phyloP scores from a whole-genome alignment of 2,888 invertebrate genomes.

The Tipula lateralis region DNA sequence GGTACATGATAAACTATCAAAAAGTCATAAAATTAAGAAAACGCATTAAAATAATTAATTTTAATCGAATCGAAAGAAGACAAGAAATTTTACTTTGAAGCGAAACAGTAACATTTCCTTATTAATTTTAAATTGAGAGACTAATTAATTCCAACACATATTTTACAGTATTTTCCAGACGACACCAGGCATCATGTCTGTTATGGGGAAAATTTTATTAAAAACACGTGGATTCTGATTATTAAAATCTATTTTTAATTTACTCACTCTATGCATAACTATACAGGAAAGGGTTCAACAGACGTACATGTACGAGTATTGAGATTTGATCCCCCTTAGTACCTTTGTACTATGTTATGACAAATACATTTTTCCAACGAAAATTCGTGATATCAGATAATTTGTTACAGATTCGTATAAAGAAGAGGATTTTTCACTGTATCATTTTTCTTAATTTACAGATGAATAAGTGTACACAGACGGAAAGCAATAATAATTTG shows the following conservation, averaged over 20 bases:
- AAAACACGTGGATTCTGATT: slow-evolving; percentile 1
- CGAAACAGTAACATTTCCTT: neutral
- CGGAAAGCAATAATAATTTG: neutral
- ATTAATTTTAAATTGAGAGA: slow-evolving; percentile 15
- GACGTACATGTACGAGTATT: neutral
- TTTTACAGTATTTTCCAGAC: neutral
- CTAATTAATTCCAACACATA: neutral
- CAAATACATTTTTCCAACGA: slow-evolving; percentile 12
- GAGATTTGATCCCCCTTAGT: neutral
- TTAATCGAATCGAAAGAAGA: neutral
- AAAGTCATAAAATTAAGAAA: neutral
- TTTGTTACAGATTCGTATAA: neutral
- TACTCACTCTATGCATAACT: neutral
- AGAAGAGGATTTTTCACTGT: neutral
- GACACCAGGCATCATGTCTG: neutral
- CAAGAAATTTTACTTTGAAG: neutral
- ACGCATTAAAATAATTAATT: neutral
- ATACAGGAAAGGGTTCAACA: neutral
- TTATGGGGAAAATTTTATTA: neutral
- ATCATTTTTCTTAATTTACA: slow-evolving; percentile 3
- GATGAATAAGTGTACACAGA: neutral
- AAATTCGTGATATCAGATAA: slow-evolving; percentile 27
- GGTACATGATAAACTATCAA: neutral
- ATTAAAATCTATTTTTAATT: slow-evolving; percentile 19
- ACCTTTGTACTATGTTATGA: neutral